These are phyloP conservation scores for Paelopatides confundens DNA, from an alignment of 53 echinoderm and acorn worm genomes.

Conservation along the genomic window DNA sequence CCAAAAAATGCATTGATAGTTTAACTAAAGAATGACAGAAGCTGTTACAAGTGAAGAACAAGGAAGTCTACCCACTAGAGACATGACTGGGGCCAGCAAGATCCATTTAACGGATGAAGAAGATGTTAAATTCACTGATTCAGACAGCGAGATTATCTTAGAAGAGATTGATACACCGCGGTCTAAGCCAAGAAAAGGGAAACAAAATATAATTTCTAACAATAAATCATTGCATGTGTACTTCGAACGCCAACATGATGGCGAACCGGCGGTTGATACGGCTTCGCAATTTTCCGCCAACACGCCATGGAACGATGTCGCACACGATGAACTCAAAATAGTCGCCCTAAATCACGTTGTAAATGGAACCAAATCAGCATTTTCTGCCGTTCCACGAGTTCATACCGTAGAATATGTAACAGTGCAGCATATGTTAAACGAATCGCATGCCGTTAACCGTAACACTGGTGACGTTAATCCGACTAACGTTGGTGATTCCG, in stretches of 20 bases:
- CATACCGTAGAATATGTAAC: not conserved
- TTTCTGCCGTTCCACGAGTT: not conserved
- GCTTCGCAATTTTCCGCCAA: not conserved
- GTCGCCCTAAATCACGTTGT: not conserved
- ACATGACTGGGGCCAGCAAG: not conserved
- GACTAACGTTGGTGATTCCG: not conserved
- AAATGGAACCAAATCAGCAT: not conserved
- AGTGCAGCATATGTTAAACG: not conserved
- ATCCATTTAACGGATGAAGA: not conserved
- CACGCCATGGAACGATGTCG: not conserved
- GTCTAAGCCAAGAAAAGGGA: not conserved
- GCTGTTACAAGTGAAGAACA: not conserved
- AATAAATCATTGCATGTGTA: not conserved
- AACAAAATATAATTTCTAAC: not conserved
- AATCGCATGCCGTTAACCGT: not conserved
- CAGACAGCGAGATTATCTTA: constrained; percentile 9
- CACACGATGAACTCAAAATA: not conserved
- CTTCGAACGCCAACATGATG: too few species aligned
- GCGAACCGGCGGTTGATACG: not conserved
- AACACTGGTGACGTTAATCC: not conserved
- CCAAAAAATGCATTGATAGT: not conserved
- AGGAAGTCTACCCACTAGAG: not conserved
- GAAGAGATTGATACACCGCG: constrained; percentile 29
- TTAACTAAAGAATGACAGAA: not conserved
- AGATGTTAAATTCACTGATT: constrained; percentile 30